These are phyloP conservation scores for Eudorcas thomsonii DNA, from an alignment of 2,113 vertebrate species.

Conservation along the genomic window DNA sequence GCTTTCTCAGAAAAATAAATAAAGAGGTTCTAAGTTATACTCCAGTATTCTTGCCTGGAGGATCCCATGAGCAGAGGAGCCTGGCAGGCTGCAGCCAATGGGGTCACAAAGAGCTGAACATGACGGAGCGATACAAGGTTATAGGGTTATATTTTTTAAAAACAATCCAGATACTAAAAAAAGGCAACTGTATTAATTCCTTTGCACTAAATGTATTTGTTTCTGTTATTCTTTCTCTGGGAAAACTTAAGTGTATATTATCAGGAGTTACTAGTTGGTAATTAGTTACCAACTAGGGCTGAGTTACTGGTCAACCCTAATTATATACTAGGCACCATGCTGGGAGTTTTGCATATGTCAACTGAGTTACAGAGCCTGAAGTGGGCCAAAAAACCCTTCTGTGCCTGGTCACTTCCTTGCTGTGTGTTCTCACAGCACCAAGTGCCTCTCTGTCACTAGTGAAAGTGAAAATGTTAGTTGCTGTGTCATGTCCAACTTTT, in stretches of 20 bases:
- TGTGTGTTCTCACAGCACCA: background rate
- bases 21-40: background rate
- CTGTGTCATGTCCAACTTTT: background rate
- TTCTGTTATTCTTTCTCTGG: background rate
- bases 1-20: conserved; percentile 35
- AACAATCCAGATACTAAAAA: background rate
- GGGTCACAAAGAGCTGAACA: background rate
- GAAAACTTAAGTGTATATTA: background rate
- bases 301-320: background rate
- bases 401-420: background rate
- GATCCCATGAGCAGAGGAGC: background rate
- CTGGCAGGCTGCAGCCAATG: background rate
- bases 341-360: background rate
- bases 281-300: no score
- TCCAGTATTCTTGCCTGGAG: background rate
- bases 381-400: background rate
- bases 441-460: background rate
- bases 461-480: background rate
- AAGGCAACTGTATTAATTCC: background rate
- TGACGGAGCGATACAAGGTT: background rate
- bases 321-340: background rate
- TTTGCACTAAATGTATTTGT: background rate
- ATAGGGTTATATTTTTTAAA: background rate
- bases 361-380: background rate
- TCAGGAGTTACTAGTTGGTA: background rate